phyloP scores from a whole-genome alignment of 37 sponge, comb jelly and placozoan genomes.

The Ephydatia muelleri region DNA sequence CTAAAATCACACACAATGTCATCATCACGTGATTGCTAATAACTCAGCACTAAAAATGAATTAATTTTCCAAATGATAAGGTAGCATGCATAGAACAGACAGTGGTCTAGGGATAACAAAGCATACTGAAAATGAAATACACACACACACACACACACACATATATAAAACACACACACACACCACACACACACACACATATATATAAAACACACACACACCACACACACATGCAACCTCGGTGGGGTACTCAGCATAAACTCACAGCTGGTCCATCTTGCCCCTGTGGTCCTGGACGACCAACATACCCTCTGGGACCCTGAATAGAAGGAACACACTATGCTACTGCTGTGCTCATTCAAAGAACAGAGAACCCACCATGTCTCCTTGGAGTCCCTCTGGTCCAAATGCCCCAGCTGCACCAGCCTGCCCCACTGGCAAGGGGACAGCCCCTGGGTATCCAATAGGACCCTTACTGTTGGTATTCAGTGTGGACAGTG shows the following conservation, averaged over 20 bases:
- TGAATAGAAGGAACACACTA: not conserved
- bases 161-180: too few species aligned
- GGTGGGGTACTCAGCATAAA: not conserved
- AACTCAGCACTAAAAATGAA: too few species aligned
- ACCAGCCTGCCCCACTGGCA: slow-evolving; percentile 66
- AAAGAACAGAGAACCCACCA: slow-evolving; percentile 20
- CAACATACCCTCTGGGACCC: slow-evolving; percentile 49
- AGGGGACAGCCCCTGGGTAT: slow-evolving; percentile 44
- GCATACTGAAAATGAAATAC: too few species aligned
- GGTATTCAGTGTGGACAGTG: slow-evolving; percentile 7
- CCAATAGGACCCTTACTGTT: slow-evolving; percentile 59
- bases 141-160: too few species aligned
- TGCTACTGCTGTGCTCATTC: not conserved
- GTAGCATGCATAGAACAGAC: too few species aligned
- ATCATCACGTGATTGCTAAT: too few species aligned
- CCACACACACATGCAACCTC: too few species aligned
- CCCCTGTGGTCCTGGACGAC: slow-evolving; percentile 47
- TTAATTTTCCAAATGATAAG: too few species aligned
- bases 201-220: too few species aligned
- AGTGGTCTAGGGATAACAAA: too few species aligned
- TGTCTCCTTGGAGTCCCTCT: slow-evolving; percentile 39
- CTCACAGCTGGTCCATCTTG: slow-evolving; percentile 57
- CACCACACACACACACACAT: too few species aligned
- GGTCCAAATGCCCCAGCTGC: slow-evolving; percentile 53
- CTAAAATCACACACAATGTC: too few species aligned